These are phyloP conservation scores for Gymnogyps californianus DNA, from an alignment of 2,113 vertebrate genomes.

Conservation along the genomic window DNA sequence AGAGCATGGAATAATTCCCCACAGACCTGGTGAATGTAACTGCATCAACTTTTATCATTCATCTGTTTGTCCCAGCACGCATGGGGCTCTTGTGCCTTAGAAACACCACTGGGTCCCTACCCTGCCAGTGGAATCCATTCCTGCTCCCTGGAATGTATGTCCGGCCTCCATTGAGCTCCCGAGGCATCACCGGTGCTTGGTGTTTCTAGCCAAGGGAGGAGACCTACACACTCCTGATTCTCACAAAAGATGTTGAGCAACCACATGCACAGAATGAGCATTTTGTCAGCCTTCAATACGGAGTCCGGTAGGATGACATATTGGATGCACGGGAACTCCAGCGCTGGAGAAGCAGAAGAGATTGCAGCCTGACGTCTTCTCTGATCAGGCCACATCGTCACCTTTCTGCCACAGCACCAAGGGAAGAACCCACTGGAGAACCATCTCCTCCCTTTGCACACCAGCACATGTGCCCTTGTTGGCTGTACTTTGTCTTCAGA, in stretches of 20 bases:
- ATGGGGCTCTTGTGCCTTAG: neutral
- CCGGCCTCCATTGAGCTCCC: fast-evolving
- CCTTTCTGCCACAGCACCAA: neutral
- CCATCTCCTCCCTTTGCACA: neutral
- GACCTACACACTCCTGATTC: neutral
- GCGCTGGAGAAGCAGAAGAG: neutral
- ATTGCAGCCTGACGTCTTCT: neutral
- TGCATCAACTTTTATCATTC: neutral
- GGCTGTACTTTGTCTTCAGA: neutral
- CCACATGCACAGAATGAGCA: fast-evolving
- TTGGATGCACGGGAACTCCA: neutral
- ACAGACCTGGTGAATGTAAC: neutral
- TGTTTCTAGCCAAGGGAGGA: neutral
- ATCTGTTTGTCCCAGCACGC: neutral
- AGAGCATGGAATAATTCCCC: neutral
- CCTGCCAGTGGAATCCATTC: neutral
- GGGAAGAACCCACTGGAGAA: neutral
- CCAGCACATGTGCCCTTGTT: neutral
- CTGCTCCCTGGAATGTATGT: neutral
- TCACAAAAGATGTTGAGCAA: neutral
- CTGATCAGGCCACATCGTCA: neutral
- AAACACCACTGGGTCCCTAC: neutral
- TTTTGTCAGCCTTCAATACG: neutral
- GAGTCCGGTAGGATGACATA: neutral
- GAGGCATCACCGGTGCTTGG: neutral